Conservation (phyloP, 2,113 vertebrate genomes). For the Myrmecophaga tridactyla region DNA sequence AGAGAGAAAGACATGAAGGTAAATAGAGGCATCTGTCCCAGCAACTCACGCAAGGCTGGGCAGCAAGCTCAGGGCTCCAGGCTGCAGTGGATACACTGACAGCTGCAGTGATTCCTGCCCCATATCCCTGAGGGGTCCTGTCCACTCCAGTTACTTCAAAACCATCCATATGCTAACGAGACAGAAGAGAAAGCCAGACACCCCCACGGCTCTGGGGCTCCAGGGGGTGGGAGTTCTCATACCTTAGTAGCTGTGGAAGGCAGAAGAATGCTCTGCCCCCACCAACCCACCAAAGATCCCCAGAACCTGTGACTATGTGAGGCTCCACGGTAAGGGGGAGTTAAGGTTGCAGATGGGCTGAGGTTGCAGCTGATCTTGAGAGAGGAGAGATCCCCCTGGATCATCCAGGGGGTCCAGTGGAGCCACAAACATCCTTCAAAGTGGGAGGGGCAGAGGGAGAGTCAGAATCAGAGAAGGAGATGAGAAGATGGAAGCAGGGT, state of each 20-base stretch:
- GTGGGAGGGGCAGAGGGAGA: no score
- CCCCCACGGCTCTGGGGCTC: not conserved
- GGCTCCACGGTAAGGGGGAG: not conserved
- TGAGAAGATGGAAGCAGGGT: no score
- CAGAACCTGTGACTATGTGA: not conserved
- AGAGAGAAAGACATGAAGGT: no score
- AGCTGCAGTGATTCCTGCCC: rapidly evolving
- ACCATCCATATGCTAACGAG: not conserved
- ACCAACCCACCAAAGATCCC: not conserved
- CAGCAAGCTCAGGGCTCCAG: not conserved
- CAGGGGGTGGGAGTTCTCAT: not conserved
- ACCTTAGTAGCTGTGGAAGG: not conserved
- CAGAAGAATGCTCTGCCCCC: not conserved
- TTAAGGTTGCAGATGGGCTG: not conserved
- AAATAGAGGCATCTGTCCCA: not conserved
- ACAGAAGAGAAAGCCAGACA: not conserved
- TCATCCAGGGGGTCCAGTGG: no score
- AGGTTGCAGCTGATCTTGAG: not conserved
- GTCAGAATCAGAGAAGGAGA: no score
- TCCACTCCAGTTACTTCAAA: not conserved
- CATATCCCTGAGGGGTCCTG: not conserved
- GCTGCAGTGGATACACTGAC: not conserved
- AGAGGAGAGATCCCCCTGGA: no score
- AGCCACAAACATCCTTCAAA: no score
- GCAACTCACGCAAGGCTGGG: not conserved